Evolutionary conservation across 2,888 invertebrate genomes (phyloP).

Genomic region (Rotaria macrura): DNA sequence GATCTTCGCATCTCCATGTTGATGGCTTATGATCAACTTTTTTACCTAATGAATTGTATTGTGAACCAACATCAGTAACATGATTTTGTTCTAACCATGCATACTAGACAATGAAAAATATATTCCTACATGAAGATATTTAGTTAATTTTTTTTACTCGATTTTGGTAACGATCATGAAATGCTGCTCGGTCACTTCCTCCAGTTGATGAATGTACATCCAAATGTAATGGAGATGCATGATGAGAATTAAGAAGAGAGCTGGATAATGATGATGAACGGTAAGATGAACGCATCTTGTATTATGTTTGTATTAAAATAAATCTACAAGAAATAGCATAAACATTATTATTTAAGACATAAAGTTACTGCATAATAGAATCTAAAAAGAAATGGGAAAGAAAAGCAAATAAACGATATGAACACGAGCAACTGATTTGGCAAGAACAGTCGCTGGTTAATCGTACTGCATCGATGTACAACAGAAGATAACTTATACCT

Average conservation of each 20-base stretch:
- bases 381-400: background rate
- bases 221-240: background rate
- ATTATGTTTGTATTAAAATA: background rate
- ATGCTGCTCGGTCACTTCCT: background rate
- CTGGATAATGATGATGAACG: background rate
- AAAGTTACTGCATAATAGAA: background rate
- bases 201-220: background rate
- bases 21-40: constrained; percentile 32
- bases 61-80: constrained; percentile 33
- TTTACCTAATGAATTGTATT: constrained; percentile 27
- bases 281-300: background rate
- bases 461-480: background rate
- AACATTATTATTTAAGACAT: background rate
- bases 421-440: background rate
- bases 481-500: background rate
- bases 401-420: background rate
- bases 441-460: background rate
- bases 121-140: too few species aligned
- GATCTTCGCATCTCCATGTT: constrained; percentile 33
- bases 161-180: background rate
- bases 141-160: background rate
- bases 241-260: background rate
- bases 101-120: constrained; percentile 27
- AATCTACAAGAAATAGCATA: background rate
- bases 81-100: constrained; percentile 33